phyloP scores from a whole-genome alignment of 2,888 invertebrate genomes.

The Leptinotarsa peninsularis region DNA sequence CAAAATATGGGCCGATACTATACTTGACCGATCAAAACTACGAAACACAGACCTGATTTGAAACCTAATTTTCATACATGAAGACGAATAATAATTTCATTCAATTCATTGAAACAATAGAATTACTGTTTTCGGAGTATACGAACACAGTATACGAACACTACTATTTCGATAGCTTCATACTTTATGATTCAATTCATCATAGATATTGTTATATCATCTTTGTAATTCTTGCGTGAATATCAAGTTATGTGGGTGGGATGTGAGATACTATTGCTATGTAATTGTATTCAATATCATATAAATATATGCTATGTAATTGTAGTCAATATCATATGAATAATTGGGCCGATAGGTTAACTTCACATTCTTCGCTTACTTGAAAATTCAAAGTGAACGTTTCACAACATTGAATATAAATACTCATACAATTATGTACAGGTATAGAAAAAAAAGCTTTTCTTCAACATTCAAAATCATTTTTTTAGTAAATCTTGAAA shows the following conservation, averaged over 20 bases:
- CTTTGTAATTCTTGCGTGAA: neutral
- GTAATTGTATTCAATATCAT: neutral
- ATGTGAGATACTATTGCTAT: neutral
- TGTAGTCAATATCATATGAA: neutral
- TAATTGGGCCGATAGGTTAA: neutral
- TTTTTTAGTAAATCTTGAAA: too few relatives aligned
- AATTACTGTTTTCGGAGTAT: too few relatives aligned
- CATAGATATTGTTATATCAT: conserved; percentile 2
- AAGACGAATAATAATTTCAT: too few relatives aligned
- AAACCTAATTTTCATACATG: too few relatives aligned
- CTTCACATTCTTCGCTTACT: neutral
- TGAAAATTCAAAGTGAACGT: neutral
- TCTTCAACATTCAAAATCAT: too few relatives aligned
- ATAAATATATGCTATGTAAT: neutral
- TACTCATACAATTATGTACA: neutral
- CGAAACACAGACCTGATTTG: too few relatives aligned
- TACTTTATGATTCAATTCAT: neutral
- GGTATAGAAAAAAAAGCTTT: too few relatives aligned
- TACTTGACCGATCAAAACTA: too few relatives aligned
- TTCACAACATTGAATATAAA: neutral
- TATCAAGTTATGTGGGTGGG: neutral
- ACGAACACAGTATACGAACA: too few relatives aligned
- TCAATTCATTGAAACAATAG: too few relatives aligned
- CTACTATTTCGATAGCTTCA: too few relatives aligned
- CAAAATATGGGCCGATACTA: too few relatives aligned